Evolutionary conservation across 1,140 invertebrate species (phyloP), one percentile per base, ranked within the genome.

Genomic region (Sminthurides bifidus): DNA sequence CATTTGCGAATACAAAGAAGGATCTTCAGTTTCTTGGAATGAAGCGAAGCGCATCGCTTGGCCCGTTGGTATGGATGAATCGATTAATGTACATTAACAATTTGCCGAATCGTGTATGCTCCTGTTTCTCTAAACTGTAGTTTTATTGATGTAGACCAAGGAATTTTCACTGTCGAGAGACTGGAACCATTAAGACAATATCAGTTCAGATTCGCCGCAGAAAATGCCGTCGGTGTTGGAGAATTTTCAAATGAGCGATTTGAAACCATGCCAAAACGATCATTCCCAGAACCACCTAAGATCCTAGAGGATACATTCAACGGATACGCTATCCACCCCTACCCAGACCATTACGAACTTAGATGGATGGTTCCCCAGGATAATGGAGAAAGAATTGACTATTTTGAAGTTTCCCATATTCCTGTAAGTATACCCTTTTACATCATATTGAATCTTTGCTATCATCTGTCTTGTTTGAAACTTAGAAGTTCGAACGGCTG

Each of bases 371-470:
- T 82, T 31, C 87, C 88, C 0, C 78, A 80, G 14, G 83, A 92
- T 67, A 93, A 93, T 71, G 90, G 90, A 2, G 84, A 88, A 71
- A 81, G 80, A 2, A 92, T 94, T 65, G 81, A 89, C 64, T 74
- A 74, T 66, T 94, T 91, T 72, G 74, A 82, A 68, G 78, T 94
- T 45, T 81, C 75, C 65, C 87, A 82, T 68, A 90, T 86, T 68
- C 76, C 78, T 63, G 85, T 87, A 75, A 79, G 79, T 77, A 23
- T 35, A 41, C n/a, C 6, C 6, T 40, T 61, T 65, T 27, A 8
- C 46, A 26, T 59, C 26, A 45, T 52, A 27, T 15, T 61, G 30
- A 40, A 10, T 45, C 3, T 35, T 10, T 23, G 19, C 8, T 2
- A 44, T 44, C 43, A 3, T 29, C 1, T 19, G 21, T 23, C 21